Conservation (phyloP, 2,113 vertebrate species). For the Pelmatolapia mariae region DNA sequence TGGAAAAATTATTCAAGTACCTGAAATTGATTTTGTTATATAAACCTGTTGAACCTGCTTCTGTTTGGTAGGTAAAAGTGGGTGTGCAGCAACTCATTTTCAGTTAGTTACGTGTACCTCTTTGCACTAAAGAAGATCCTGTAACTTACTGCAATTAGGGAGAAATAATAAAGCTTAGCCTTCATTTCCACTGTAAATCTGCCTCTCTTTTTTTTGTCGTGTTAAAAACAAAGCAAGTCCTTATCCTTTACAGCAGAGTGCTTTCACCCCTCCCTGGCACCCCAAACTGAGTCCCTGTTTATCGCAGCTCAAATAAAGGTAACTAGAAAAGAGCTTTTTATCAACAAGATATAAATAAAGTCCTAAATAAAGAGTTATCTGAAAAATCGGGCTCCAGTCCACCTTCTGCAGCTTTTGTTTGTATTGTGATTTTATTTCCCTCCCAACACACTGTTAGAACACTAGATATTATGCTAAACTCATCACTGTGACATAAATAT, state of each 20-base stretch:
- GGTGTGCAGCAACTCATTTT: not conserved
- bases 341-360: not conserved
- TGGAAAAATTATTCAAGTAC: not conserved
- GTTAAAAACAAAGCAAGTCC: not conserved
- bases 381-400: not conserved
- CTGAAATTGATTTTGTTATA: not conserved
- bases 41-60: not conserved
- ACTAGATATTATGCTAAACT: not conserved
- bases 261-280: not conserved
- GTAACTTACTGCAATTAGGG: not conserved
- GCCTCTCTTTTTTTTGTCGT: not conserved
- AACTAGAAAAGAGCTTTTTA: not conserved
- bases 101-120: not conserved
- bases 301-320: not conserved
- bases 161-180: not conserved
- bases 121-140: not conserved
- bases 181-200: not conserved
- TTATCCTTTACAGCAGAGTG: accelerated
- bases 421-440: not conserved
- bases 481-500: not conserved
- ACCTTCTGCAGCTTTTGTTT: not conserved
- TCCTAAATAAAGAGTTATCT: not conserved
- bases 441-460: not conserved
- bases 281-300: not conserved
- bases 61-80: not conserved